Percentiles rank a stretch among this genome's conserved stretches.
Evolutionary conservation across 23 tunicate genomes (phyloP).

Genomic region (Pegea sp.): DNA sequence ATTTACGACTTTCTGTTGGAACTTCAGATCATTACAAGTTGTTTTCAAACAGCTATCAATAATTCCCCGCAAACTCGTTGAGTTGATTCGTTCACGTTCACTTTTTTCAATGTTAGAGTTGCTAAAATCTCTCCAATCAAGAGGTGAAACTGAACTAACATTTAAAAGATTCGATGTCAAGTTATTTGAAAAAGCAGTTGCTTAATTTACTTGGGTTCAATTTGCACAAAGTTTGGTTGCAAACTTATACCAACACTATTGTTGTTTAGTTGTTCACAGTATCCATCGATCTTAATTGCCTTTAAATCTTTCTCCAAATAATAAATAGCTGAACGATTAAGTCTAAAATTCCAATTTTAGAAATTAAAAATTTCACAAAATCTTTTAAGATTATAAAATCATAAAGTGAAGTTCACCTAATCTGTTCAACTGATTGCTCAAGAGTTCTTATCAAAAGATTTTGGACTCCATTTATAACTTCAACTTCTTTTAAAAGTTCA

Average conservation of each 20-base stretch:
- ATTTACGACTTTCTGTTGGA: slow-evolving; percentile 59
- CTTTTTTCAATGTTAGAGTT: slow-evolving; percentile 70
- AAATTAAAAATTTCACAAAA: not conserved
- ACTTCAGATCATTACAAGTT: slow-evolving; percentile 72
- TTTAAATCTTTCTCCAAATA: slow-evolving; percentile 78
- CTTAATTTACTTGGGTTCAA: slow-evolving; percentile 44
- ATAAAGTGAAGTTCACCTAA: not conserved
- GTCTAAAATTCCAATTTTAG: slow-evolving; percentile 5
- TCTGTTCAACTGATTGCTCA: slow-evolving; percentile 16
- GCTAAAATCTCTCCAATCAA: slow-evolving; percentile 69
- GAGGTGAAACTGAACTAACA: slow-evolving; percentile 67
- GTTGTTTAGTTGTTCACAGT: slow-evolving; percentile 64
- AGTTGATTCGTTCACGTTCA: slow-evolving; percentile 65
- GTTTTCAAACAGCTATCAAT: slow-evolving; percentile 54
- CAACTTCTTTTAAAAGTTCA: slow-evolving; percentile 75
- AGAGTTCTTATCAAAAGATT: slow-evolving; percentile 47
- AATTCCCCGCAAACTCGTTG: slow-evolving; percentile 34
- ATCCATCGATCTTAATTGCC: slow-evolving; percentile 58
- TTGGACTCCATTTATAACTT: slow-evolving; percentile 54
- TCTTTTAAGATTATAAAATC: not conserved
- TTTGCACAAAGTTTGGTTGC: slow-evolving; percentile 37
- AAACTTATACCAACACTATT: slow-evolving; percentile 45
- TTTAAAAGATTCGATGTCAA: not conserved
- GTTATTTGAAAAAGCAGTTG: not conserved
- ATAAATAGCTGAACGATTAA: slow-evolving; percentile 68